Percentiles rank a stretch among this genome's conserved stretches.
Conservation (phyloP, 2,888 invertebrate genomes). For the Patella ulyssiponensis region DNA sequence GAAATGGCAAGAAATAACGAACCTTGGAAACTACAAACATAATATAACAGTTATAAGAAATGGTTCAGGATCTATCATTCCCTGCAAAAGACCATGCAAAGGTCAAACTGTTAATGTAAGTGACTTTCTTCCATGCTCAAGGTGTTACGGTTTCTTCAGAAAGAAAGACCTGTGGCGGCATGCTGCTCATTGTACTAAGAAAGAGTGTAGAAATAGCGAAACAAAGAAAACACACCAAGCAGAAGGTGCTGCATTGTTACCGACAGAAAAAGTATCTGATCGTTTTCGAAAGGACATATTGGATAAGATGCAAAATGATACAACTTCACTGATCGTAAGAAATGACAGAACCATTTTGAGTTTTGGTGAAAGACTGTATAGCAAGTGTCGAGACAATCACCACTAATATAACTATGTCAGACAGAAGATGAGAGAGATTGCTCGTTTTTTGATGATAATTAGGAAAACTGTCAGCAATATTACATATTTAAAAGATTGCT, state of each 20-base stretch:
- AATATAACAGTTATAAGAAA: conserved; percentile 5
- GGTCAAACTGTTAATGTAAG: not conserved
- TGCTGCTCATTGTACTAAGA: conserved; percentile 6
- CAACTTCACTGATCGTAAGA: not conserved
- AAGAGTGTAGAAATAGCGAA: not conserved
- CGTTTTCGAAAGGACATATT: not conserved
- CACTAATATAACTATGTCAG: not conserved
- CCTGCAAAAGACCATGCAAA: not conserved
- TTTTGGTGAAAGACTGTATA: conserved; percentile 6
- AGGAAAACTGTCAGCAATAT: conserved; percentile 8
- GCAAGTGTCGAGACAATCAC: not conserved
- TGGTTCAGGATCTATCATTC: not conserved
- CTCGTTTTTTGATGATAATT: conserved; percentile 7
- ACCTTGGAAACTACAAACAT: conserved; percentile 7
- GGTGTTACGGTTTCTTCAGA: not conserved
- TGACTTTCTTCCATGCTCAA: conserved; percentile 4
- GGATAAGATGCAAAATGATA: not conserved
- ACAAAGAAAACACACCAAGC: not conserved
- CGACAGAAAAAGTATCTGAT: not conserved
- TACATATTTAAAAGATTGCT: conserved; percentile 7
- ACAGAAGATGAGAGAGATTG: conserved; percentile 8
- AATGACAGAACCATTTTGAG: conserved; percentile 1
- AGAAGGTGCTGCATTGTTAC: conserved; percentile 3
- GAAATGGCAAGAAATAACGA: conserved; percentile 6
- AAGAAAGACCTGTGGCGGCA: conserved; percentile 6